phyloP scores from a whole-genome alignment of 2,797 vertebrate genomes.

The Miichthys miiuy region DNA sequence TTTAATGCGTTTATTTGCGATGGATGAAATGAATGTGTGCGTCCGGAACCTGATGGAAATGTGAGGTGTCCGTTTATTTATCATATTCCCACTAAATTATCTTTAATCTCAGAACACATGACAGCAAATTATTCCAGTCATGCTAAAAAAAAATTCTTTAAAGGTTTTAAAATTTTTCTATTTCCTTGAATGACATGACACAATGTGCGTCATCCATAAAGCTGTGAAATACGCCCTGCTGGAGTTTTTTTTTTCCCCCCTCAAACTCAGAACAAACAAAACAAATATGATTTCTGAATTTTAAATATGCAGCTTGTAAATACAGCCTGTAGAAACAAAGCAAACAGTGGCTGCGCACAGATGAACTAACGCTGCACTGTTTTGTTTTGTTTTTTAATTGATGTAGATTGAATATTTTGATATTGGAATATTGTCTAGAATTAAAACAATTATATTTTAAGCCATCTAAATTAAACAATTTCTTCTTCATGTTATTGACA shows the following conservation, averaged over 20 bases:
- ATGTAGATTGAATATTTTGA: conserved; percentile 13
- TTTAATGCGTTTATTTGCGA: conserved; percentile 18
- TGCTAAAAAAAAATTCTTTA: too few species aligned
- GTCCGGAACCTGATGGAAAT: conserved; percentile 1
- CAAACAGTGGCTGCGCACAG: conserved; percentile 77
- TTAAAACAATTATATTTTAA: not conserved
- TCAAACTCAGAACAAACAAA: conserved; percentile 54
- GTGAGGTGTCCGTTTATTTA: not conserved
- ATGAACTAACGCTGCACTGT: not conserved
- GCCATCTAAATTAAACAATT: not conserved
- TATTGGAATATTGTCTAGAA: not conserved
- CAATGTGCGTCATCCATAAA: conserved; percentile 76
- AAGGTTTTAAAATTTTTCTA: not conserved
- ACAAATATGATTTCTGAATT: conserved; percentile 83
- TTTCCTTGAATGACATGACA: not conserved
- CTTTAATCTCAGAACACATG: not conserved
- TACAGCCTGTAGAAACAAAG: conserved; percentile 46
- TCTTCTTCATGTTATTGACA: not conserved
- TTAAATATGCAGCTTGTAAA: conserved; percentile 73
- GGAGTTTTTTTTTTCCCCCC: conserved; percentile 25
- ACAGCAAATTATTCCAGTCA: not conserved
- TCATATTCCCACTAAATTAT: not conserved
- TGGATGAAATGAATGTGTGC: not conserved
- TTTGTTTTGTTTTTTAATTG: not conserved
- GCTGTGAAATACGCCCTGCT: conserved; percentile 76